These are phyloP conservation scores for Heterochromis multidens DNA, from an alignment of 2,113 vertebrate species.

Conservation along the genomic window DNA sequence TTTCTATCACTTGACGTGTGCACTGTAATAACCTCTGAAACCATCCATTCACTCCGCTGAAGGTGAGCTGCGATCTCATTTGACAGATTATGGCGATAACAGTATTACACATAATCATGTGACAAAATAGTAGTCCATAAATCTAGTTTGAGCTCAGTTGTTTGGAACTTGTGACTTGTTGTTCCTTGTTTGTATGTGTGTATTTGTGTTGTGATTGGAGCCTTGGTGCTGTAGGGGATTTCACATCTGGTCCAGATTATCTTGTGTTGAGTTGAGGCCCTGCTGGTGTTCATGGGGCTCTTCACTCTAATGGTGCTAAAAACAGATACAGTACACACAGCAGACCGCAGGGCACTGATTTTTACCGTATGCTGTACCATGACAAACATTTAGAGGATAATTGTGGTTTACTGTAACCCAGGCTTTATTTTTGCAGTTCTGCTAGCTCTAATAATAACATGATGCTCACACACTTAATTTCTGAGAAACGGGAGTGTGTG, in stretches of 20 bases:
- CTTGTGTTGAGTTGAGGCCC: conserved; percentile 21
- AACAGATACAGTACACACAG: conserved; percentile 45
- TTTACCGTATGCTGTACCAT: conserved; percentile 30
- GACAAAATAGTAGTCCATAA: conserved; percentile 31
- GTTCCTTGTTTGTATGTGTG: conserved; percentile 35
- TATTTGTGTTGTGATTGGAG: conserved; percentile 1
- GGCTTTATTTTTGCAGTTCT: conserved; percentile 1
- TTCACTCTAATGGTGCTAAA: conserved; percentile 62
- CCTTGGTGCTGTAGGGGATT: conserved; percentile 30
- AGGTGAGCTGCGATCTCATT: conserved; percentile 47
- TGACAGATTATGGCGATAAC: conserved; percentile 41
- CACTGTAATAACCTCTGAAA: conserved; percentile 20
- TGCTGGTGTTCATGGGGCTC: conserved; percentile 48
- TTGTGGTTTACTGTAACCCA: background rate
- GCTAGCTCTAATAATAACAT: background rate
- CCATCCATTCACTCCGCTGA: conserved; percentile 2
- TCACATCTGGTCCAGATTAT: conserved; percentile 71
- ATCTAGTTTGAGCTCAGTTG: conserved; percentile 28
- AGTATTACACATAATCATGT: conserved; percentile 39
- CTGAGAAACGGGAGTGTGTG: background rate
- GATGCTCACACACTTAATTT: background rate
- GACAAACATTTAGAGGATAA: conserved; percentile 25
- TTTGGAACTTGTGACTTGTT: conserved; percentile 18
- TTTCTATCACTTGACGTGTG: conserved; percentile 9
- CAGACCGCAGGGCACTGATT: conserved; percentile 7